Conservation (phyloP, 2,113 vertebrate species). For the Nothoprocta perdicaria region DNA sequence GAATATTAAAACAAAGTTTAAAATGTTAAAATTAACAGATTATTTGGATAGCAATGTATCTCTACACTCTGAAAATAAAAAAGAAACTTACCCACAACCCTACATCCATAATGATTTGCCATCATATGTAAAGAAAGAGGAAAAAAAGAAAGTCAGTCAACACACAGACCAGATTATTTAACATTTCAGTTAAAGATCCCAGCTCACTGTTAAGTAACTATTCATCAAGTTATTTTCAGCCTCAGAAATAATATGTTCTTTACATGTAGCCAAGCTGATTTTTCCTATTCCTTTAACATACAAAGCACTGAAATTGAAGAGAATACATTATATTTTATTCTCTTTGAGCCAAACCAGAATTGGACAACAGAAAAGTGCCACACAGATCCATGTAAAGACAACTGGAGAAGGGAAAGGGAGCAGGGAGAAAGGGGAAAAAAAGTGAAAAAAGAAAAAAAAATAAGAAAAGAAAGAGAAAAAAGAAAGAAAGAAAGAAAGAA, state of each 20-base stretch:
- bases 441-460: too few species aligned
- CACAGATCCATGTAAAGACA: slow-evolving; percentile 69
- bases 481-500: too few species aligned
- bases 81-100: slow-evolving; percentile 94
- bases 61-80: slow-evolving; percentile 47
- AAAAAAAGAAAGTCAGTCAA: slow-evolving; percentile 73
- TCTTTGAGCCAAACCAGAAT: slow-evolving; percentile 69
- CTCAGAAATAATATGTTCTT: slow-evolving; percentile 44
- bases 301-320: slow-evolving; percentile 44
- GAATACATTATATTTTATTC: slow-evolving; percentile 41
- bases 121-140: slow-evolving; percentile 69
- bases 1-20: slow-evolving; percentile 60
- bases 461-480: background rate
- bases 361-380: slow-evolving; percentile 55
- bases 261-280: slow-evolving; percentile 58
- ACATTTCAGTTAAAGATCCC: slow-evolving; percentile 64
- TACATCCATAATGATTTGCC: slow-evolving; percentile 76
- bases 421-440: background rate
- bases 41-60: background rate
- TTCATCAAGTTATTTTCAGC: slow-evolving; percentile 45
- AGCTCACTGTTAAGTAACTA: slow-evolving; percentile 69
- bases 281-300: slow-evolving; percentile 43
- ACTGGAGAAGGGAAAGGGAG: slow-evolving; percentile 19
- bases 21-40: background rate
- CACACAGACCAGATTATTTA: slow-evolving; percentile 57